Percentiles rank a stretch among this genome's conserved stretches.
These are phyloP conservation scores for Mechanitis messenoides DNA, from an alignment of 2,888 invertebrate species.

Conservation along the genomic window DNA sequence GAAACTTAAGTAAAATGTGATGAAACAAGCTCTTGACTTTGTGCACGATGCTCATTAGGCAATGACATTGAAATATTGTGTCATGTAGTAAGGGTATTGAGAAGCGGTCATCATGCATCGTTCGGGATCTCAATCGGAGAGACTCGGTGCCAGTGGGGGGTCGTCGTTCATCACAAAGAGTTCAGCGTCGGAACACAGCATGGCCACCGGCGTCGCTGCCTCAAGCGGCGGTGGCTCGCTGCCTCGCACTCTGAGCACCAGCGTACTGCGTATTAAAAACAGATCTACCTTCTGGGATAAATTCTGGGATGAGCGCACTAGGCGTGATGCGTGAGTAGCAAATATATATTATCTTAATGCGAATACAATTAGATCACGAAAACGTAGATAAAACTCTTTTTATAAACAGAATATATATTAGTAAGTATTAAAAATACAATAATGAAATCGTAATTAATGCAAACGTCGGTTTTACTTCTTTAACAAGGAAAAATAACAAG, in stretches of 20 bases:
- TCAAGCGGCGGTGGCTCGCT: slow-evolving; percentile 72
- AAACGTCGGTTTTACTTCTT: too few relatives aligned
- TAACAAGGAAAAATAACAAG: too few relatives aligned
- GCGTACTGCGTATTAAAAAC: slow-evolving; percentile 86
- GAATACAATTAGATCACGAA: not conserved
- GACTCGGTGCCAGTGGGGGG: slow-evolving; percentile 62
- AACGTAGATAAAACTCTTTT: too few relatives aligned
- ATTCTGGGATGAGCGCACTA: slow-evolving; percentile 83
- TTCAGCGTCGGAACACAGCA: slow-evolving; percentile 71
- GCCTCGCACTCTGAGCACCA: slow-evolving; percentile 85
- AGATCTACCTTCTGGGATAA: slow-evolving; percentile 91
- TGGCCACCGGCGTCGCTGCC: slow-evolving; percentile 70
- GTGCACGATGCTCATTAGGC: slow-evolving; percentile 29
- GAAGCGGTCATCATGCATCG: slow-evolving; percentile 56
- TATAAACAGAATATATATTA: too few relatives aligned
- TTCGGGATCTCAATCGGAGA: slow-evolving; percentile 77
- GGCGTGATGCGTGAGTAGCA: slow-evolving; percentile 81
- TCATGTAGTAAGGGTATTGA: slow-evolving; percentile 41
- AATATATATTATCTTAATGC: not conserved
- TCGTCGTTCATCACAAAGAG: slow-evolving; percentile 61
- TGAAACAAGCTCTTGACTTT: slow-evolving; percentile 1
- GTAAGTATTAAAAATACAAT: too few relatives aligned
- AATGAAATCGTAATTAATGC: too few relatives aligned
- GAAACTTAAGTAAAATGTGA: slow-evolving; percentile 18
- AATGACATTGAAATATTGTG: slow-evolving; percentile 27